Base-by-base conservation (phyloP, 2,113 vertebrate genomes). In the Coracopsis vasa region DNA sequence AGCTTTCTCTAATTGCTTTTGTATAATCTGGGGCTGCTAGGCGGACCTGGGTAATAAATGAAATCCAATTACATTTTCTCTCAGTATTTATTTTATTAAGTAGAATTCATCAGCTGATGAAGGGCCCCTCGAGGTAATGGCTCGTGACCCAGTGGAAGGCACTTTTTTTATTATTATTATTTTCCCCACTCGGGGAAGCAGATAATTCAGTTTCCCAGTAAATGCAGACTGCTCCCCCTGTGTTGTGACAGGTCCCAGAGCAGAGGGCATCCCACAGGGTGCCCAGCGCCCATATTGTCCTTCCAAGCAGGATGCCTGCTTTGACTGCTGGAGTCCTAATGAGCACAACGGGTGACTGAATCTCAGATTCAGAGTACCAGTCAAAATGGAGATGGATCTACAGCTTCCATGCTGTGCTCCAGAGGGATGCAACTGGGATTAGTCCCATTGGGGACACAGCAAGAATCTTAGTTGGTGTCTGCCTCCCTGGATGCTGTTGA, bases 31-130 rank as follows among this genome's bases (percentile, higher is more conserved):
- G 93, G 96, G 96, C 97, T 97, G 97, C 97, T 96, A 95, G 95
- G 96, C 95, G 92, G 97, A 97, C 97, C 97, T 96, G 97, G 97
- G 96, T 97, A 97, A 97, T 97, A 97, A 97, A 97, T 97, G 96
- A 97, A 97, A 97, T 97, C 97, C 97, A 97, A 97, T 97, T 97
- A 97, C 94, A 94, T 97, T 97, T 96, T 97, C 95, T 97, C 97
- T 95, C 94, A 80, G 96, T 97, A 97, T 97, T 97, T 97, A 97
- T 97, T 97, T 97, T 97, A 97, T 97, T 97, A 97, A 94, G 96
- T 95, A 96, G 94, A 97, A 97, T 97, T 97, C 94, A 91, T 97
- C 97, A 94, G 94, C 94, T 96, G 97, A 95, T 94, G 91, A 97
- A 97, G 96, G 84, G 95, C 94, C 94, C 95, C 95, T 97, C 47